These are phyloP conservation scores for Amphiprion ocellaris DNA, from an alignment of 2,113 vertebrate species.

Conservation along the genomic window DNA sequence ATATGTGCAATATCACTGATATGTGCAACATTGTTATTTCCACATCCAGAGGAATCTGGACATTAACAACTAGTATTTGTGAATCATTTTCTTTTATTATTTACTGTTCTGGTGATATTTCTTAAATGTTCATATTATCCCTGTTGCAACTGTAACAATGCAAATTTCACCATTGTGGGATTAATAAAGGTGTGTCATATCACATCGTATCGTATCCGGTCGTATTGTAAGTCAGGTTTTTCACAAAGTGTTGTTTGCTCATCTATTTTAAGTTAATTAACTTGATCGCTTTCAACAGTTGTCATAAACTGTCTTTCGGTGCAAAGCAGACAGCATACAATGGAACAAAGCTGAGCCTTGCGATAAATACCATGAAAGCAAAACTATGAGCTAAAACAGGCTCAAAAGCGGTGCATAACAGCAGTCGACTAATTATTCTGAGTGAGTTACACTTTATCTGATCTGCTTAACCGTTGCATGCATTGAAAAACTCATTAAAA, in stretches of 20 bases:
- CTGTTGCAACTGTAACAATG: too few species aligned
- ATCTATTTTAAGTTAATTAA: background rate
- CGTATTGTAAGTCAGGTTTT: too few species aligned
- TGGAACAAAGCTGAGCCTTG: background rate
- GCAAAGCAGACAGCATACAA: background rate
- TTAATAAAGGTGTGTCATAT: too few species aligned
- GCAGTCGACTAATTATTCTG: background rate
- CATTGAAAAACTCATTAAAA: constrained; percentile 1
- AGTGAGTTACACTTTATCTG: background rate
- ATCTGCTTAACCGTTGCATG: constrained; percentile 1
- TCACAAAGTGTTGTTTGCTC: background rate
- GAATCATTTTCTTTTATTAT: too few species aligned
- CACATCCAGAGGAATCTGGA: too few species aligned
- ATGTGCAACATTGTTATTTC: too few species aligned
- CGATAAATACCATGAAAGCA: background rate
- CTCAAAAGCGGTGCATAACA: background rate
- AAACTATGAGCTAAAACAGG: background rate
- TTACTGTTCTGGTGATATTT: too few species aligned
- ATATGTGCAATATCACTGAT: too few species aligned
- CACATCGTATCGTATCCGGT: too few species aligned
- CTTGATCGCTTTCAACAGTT: background rate
- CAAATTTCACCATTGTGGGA: too few species aligned
- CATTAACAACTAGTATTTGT: too few species aligned
- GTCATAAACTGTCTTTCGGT: background rate
- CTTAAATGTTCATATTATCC: too few species aligned